These are phyloP conservation scores for Papilio helenus DNA, from an alignment of 1,140 invertebrate genomes.

Conservation along the genomic window DNA sequence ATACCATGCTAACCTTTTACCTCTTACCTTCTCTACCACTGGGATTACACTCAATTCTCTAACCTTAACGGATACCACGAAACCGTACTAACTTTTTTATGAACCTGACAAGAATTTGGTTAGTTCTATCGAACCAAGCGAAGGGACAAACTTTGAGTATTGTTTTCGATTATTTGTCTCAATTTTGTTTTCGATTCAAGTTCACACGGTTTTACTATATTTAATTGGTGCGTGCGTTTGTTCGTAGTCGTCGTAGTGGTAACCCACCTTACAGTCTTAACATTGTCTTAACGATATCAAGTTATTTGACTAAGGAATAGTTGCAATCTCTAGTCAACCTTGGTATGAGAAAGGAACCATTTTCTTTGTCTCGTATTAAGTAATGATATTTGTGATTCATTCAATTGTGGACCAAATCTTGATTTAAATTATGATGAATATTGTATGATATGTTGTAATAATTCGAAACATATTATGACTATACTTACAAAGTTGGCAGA, in stretches of 20 bases:
- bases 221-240: no score
- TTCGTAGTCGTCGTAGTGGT: background rate
- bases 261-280: background rate
- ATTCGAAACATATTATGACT: background rate
- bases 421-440: slow-evolving; percentile 24
- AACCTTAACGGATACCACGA: no score
- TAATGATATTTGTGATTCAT: slow-evolving; percentile 11
- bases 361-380: slow-evolving; percentile 28
- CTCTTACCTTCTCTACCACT: no score
- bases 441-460: slow-evolving; percentile 1
- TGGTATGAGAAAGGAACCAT: slow-evolving; percentile 20
- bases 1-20: no score
- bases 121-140: no score
- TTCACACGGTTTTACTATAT: no score
- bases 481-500: background rate
- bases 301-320: slow-evolving; percentile 15
- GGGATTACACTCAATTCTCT: no score
- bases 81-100: no score
- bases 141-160: no score
- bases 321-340: slow-evolving; percentile 31
- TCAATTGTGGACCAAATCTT: slow-evolving; percentile 23
- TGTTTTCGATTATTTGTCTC: background rate
- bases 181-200: no score
- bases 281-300: slow-evolving; percentile 30
- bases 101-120: no score